Evolutionary conservation across 2,113 vertebrate genomes (phyloP).

Genomic region (Motacilla tschutschensis): DNA sequence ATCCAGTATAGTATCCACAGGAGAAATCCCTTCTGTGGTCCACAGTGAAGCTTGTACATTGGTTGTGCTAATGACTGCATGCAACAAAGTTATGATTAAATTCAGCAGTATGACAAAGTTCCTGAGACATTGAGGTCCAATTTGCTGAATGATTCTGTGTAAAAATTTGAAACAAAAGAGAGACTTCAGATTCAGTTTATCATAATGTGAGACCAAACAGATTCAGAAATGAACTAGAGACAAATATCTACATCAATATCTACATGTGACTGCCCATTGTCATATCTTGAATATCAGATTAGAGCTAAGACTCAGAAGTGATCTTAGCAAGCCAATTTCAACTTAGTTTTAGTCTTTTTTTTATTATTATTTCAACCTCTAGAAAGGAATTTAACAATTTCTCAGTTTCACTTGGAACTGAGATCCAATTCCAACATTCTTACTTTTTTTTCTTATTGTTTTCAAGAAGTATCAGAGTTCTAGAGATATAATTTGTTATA

Average conservation of each 20-base stretch:
- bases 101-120: neutral
- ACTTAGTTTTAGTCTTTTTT: neutral
- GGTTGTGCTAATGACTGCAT: neutral
- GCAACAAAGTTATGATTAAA: neutral
- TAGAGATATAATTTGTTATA: neutral
- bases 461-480: neutral
- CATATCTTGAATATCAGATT: neutral
- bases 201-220: neutral
- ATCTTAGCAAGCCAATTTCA: neutral
- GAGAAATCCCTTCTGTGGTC: neutral
- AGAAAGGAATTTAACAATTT: neutral
- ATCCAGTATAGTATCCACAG: neutral
- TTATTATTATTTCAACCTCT: neutral
- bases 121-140: neutral
- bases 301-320: neutral
- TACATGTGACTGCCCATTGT: neutral
- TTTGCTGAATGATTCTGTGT: neutral
- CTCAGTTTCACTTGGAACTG: neutral
- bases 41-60: neutral
- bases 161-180: neutral
- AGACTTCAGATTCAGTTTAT: neutral
- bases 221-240: neutral
- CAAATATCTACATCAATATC: neutral
- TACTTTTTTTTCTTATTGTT: neutral
- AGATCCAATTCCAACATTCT: neutral